These are phyloP conservation scores for Alosa alosa DNA, from an alignment of 2,113 vertebrate genomes.

Conservation along the genomic window DNA sequence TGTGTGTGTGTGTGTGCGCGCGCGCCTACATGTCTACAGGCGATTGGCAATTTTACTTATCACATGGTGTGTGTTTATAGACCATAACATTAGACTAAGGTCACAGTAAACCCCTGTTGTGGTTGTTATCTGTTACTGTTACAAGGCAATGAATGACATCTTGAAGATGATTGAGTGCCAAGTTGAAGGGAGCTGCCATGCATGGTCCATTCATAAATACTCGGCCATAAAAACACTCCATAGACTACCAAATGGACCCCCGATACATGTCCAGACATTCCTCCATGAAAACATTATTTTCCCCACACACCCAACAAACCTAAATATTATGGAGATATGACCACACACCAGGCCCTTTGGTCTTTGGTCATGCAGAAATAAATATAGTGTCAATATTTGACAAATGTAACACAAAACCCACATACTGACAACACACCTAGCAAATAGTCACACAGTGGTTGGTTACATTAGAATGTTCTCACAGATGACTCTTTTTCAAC, in stretches of 20 bases:
- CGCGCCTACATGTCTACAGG: not conserved
- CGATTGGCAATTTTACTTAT: not conserved
- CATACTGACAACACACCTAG: not conserved
- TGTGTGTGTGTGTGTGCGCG: not conserved
- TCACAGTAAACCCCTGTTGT: not conserved
- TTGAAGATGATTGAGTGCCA: not conserved
- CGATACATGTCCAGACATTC: not conserved
- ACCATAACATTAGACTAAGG: too few relatives aligned
- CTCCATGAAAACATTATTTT: not conserved
- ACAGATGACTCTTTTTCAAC: not conserved
- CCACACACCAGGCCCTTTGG: not conserved
- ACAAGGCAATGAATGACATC: not conserved
- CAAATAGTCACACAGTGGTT: not conserved
- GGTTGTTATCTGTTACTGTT: not conserved
- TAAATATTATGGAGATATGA: not conserved
- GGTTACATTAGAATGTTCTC: not conserved
- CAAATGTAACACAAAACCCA: not conserved
- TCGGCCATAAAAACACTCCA: not conserved
- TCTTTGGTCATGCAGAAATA: not conserved
- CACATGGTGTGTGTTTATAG: too few relatives aligned
- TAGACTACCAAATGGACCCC: not conserved
- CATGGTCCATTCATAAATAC: not conserved
- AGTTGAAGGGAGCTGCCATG: not conserved
- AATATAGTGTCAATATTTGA: slow-evolving; percentile 9
- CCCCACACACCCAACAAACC: not conserved